A percentile compares a stretch with the other conserved stretches of the same genome.
Conservation (phyloP, 2,797 vertebrate species). For the Eutrigla gurnardus region DNA sequence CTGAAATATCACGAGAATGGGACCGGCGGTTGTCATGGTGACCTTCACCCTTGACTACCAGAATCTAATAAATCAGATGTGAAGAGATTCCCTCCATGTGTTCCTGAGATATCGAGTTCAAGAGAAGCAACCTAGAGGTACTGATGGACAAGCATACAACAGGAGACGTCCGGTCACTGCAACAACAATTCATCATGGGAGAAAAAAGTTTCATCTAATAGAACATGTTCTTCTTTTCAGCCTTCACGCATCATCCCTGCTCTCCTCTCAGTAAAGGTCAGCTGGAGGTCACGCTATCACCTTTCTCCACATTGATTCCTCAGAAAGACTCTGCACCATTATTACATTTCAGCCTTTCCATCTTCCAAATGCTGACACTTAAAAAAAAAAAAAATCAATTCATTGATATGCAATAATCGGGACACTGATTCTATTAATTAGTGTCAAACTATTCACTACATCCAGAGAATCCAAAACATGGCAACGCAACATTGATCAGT, state of each 20-base stretch:
- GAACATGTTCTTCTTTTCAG: too few species aligned
- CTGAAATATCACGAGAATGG: too few species aligned
- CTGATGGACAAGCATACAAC: too few species aligned
- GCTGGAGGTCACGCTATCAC: background rate
- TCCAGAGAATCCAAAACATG: background rate
- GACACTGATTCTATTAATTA: slow-evolving; percentile 13
- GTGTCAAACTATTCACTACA: background rate
- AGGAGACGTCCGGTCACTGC: too few species aligned
- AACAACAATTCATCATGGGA: too few species aligned
- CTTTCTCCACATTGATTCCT: slow-evolving; percentile 16
- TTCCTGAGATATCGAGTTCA: too few species aligned
- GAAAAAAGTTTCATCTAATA: too few species aligned
- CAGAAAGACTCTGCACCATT: background rate
- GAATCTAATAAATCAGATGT: too few species aligned
- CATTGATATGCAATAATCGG: background rate
- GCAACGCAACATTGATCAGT: background rate
- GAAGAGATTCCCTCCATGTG: too few species aligned
- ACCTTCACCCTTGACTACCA: too few species aligned
- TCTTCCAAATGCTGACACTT: slow-evolving; percentile 3
- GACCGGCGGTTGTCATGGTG: too few species aligned
- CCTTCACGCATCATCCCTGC: background rate
- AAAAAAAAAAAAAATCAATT: background rate
- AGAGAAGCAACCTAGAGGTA: too few species aligned
- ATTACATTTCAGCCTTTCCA: background rate
- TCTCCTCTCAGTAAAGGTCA: slow-evolving; percentile 27